Base-by-base conservation (phyloP, 2,113 vertebrate genomes). In the Hemiscyllium ocellatum region DNA sequence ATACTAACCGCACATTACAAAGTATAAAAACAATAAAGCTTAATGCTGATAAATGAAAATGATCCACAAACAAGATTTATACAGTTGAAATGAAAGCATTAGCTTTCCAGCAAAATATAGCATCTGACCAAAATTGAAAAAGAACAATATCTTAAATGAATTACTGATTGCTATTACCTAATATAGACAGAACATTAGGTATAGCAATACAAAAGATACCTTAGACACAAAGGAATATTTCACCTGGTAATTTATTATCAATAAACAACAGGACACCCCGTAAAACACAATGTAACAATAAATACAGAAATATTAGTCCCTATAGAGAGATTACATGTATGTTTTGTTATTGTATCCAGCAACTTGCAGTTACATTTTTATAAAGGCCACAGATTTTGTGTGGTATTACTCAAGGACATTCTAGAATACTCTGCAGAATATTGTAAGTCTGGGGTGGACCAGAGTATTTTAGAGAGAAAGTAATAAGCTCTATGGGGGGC, bases 1-100 rank as follows among this genome's bases (percentile, higher is more conserved):
- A 91, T 65, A 91, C 56, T n/a, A 37, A 65, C 89, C 4, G 15
- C 89, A 91, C 15, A 91, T n/a, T 65, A 65, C 56, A 91, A 91
- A 91, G 65, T n/a, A 91, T n/a, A 65, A 91, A 90, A 91, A 65
- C 89, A 91, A 91, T 91, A 91, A 65, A 65, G 56, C 56, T 91
- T 91, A 33, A 65, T 65, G 56, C 19, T 91, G 89, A 91, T 91
- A 91, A 91, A 91, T 91, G 56, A 66, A 91, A 91, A 91, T 91
- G 56, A 91, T 66, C 61, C 56, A n/a, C 61, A 91, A 91, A 91
- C n/a, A 66, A n/a, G 89, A 66, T 91, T 91, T 91, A 65, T 61
- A 65, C 89, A 20, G 66, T n/a, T 37, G 33, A 66, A 91, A 91
- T 37, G 33, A 91, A 66, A 19, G 56, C 56, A 65, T 91, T 91